Base-by-base conservation (phyloP, 1,140 invertebrate species). In the Bradynema listronoti region DNA sequence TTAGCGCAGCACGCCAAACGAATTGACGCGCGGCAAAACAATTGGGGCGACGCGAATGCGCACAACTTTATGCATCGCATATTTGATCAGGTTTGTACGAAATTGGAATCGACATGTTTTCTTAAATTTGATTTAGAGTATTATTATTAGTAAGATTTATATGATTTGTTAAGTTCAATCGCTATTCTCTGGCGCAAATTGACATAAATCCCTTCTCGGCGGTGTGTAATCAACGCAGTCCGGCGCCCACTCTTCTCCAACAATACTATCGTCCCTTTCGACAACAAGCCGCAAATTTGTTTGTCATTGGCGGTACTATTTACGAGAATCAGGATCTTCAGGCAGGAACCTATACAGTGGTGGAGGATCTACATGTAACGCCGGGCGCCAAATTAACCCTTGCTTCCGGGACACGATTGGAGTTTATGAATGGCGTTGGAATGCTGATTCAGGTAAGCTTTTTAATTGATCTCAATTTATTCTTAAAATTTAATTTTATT, bases 21-120 rank as follows among this genome's bases (percentile, higher is more conserved):
- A n/a, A 87, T 98, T 6, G 89, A 95, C 78, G 92, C 89, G 61
- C 88, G 88, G 3, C 88, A 84, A 69, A 98, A 98, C 75, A 98
- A 90, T 88, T 83, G 96, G 61, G 90, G 91, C 14, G 86, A 73
- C 45, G 62, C 66, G 24, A 60, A 72, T 19, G 65, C 56, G 7
- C 45, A 58, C n/a, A 82, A 68, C 82, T 82, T 1, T 84, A 86
- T 61, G 88, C 51, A 68, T 16, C 56, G 72, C 24, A 78, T 77
- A 46, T 77, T 77, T 55, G 74, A 77, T 63, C 74, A 75, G 64
- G 69, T 71, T n/a, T n/a, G n/a, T n/a, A n/a, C n/a, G n/a, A n/a
- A n/a, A n/a, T 47, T n/a, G 43, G 0, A 11, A 1, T n/a, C n/a
- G n/a, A n/a, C n/a, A n/a, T n/a, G n/a, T n/a, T n/a, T n/a, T n/a